Evolutionary conservation across 2,888 invertebrate genomes (phyloP).

Genomic region (Rhopalosiphum nymphaeae): DNA sequence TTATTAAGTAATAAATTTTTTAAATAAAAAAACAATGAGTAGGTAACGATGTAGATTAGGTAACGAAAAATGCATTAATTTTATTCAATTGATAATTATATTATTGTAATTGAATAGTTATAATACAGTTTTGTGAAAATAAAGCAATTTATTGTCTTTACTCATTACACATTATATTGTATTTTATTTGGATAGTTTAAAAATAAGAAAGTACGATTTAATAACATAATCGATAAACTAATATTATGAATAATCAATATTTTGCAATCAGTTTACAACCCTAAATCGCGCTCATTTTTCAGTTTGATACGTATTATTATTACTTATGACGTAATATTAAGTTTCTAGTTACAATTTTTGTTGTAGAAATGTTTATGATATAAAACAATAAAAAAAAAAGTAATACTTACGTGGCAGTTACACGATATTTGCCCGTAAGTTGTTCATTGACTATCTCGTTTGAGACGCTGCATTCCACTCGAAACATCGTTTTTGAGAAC

Average conservation of each 20-base stretch:
- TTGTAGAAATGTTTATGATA: not conserved
- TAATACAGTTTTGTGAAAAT: not conserved
- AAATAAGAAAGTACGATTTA: too few relatives aligned
- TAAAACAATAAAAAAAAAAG: not conserved
- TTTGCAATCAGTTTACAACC: not conserved
- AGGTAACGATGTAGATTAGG: not conserved
- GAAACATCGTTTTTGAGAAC: slow-evolving; percentile 26
- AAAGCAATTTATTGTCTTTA: not conserved
- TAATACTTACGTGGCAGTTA: slow-evolving; percentile 43
- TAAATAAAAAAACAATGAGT: not conserved
- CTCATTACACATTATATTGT: slow-evolving; percentile 11
- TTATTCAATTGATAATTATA: not conserved
- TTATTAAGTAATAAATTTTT: too few relatives aligned
- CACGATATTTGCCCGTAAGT: slow-evolving; percentile 38
- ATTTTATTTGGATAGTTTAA: not conserved
- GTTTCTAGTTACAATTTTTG: not conserved
- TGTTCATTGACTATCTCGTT: slow-evolving; percentile 29
- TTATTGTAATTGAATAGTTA: too few relatives aligned
- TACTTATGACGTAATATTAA: not conserved
- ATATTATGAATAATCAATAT: not conserved
- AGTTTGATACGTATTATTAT: not conserved
- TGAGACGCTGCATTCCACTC: slow-evolving; percentile 25
- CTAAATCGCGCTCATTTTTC: not conserved
- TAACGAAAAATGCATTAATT: not conserved
- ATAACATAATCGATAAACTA: not conserved